Evolutionary conservation across 2,797 vertebrate species (phyloP).

Genomic region (Thripadectes ignobilis): DNA sequence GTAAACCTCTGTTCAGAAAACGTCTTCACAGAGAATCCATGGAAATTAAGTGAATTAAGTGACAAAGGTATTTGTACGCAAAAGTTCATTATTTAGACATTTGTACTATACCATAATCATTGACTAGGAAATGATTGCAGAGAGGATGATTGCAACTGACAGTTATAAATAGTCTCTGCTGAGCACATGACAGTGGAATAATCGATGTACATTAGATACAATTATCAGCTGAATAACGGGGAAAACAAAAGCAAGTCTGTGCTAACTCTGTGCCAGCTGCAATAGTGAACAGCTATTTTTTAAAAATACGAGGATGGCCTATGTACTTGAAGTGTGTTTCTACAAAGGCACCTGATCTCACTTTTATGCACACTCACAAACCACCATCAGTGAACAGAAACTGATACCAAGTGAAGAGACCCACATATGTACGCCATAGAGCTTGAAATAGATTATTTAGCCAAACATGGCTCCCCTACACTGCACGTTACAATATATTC

Average conservation of each 20-base stretch:
- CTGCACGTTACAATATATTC: conserved; percentile 32
- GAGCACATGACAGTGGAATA: not conserved
- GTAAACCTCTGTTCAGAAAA: not conserved
- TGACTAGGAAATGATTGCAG: not conserved
- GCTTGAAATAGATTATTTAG: not conserved
- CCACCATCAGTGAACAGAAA: not conserved
- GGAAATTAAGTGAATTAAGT: not conserved
- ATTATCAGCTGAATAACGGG: not conserved
- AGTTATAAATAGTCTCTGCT: conserved; percentile 15
- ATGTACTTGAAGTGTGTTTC: not conserved
- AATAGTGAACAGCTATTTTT: not conserved
- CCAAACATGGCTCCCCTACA: not conserved
- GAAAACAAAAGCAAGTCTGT: not conserved
- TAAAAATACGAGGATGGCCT: not conserved
- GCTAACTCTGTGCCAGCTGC: not conserved
- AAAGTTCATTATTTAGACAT: not conserved
- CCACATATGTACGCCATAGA: accelerated
- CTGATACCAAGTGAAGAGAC: not conserved
- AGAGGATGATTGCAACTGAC: not conserved
- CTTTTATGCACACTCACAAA: not conserved
- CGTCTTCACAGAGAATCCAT: not conserved
- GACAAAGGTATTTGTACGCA: not conserved
- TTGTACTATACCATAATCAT: not conserved
- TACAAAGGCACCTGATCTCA: not conserved
- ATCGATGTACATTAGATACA: not conserved